These are phyloP conservation scores for Psammodynastes pulverulentus DNA, from an alignment of 2,113 vertebrate genomes.

Conservation along the genomic window DNA sequence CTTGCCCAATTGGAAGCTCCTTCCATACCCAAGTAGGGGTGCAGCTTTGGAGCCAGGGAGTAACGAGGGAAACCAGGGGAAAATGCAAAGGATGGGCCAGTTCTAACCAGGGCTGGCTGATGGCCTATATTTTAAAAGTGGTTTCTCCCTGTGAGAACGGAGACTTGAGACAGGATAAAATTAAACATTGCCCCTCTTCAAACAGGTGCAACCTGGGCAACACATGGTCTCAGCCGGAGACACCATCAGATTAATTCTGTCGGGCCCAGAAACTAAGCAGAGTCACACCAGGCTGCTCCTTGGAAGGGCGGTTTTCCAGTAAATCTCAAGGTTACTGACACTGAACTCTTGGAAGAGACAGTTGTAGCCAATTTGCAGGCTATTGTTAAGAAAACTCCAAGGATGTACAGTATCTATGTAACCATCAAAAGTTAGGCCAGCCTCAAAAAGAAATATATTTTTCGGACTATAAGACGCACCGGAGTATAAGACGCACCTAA, in stretches of 20 bases:
- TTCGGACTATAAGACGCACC: too few relatives aligned
- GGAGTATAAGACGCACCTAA: too few relatives aligned
- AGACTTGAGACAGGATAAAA: not conserved
- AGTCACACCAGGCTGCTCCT: not conserved
- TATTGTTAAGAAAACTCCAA: not conserved
- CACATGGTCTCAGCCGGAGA: not conserved
- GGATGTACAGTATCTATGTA: not conserved
- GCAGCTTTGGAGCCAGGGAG: not conserved
- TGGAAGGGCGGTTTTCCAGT: not conserved
- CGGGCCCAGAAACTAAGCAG: not conserved
- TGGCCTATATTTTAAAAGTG: not conserved
- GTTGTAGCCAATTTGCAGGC: not conserved
- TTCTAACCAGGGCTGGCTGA: not conserved
- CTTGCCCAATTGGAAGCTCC: not conserved
- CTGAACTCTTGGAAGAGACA: not conserved
- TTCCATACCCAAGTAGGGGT: not conserved
- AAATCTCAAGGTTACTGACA: not conserved
- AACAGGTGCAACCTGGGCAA: not conserved
- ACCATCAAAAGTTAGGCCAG: not conserved
- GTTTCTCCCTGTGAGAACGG: not conserved
- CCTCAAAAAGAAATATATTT: not conserved
- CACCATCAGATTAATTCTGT: not conserved
- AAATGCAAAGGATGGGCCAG: not conserved
- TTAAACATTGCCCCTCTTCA: not conserved
- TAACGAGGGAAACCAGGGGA: not conserved